Conservation (phyloP, 1,140 invertebrate genomes). For the Bombus pyrosoma region DNA sequence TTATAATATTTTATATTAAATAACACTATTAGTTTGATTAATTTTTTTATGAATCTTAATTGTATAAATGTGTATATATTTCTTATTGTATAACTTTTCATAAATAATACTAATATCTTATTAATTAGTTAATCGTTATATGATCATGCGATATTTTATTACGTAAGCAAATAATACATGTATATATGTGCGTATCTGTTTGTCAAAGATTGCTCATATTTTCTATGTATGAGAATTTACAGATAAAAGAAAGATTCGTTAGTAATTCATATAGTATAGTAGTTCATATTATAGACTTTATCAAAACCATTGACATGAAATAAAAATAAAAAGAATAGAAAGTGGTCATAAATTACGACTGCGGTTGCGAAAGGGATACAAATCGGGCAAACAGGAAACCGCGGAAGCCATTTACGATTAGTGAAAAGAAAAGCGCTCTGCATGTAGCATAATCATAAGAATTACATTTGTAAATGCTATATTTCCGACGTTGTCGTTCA, state of each 20-base stretch:
- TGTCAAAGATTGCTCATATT: neutral
- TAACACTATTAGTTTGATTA: neutral
- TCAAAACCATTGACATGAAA: neutral
- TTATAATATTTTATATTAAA: neutral
- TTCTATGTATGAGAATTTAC: neutral
- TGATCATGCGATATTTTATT: neutral
- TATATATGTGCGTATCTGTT: too few relatives aligned
- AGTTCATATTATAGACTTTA: too few relatives aligned
- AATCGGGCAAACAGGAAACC: conserved; percentile 20
- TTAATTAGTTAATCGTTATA: neutral
- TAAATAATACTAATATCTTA: neutral
- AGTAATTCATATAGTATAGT: too few relatives aligned
- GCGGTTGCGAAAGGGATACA: conserved; percentile 17
- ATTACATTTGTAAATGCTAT: conserved; percentile 17
- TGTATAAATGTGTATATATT: neutral
- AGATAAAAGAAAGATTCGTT: neutral
- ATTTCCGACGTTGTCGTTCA: neutral
- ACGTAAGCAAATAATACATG: neutral
- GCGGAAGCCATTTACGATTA: conserved; percentile 21
- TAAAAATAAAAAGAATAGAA: conserved; percentile 11
- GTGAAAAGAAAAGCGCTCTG: conserved; percentile 47
- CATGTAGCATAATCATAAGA: neutral
- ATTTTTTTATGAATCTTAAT: neutral
- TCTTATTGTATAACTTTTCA: neutral
- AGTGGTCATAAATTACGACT: neutral